These are phyloP conservation scores for Molorchus minor DNA, from an alignment of 2,888 invertebrate genomes.

Conservation along the genomic window DNA sequence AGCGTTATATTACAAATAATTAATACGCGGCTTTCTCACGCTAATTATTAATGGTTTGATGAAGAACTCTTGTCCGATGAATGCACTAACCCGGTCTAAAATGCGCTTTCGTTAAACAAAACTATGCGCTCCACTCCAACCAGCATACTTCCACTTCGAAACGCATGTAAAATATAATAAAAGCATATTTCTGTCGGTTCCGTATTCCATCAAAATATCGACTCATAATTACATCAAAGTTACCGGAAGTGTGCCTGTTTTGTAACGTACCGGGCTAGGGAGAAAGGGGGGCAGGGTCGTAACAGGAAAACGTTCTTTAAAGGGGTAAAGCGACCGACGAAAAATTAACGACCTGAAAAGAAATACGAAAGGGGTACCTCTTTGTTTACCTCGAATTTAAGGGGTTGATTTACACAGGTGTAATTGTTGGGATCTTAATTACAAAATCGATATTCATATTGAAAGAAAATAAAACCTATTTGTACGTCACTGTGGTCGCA, in stretches of 20 bases:
- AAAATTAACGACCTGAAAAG: too few relatives aligned
- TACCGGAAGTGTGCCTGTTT: slow-evolving; percentile 25
- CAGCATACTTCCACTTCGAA: slow-evolving; percentile 16
- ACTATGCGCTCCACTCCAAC: slow-evolving; percentile 4
- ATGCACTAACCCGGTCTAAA: slow-evolving; percentile 9
- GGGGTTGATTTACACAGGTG: too few relatives aligned
- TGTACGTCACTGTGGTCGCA: slow-evolving; percentile 9
- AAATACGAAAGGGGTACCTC: too few relatives aligned
- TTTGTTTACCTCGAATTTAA: too few relatives aligned
- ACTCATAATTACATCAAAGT: slow-evolving; percentile 24
- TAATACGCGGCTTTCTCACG: slow-evolving; percentile 25
- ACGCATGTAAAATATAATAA: slow-evolving; percentile 23
- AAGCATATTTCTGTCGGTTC: slow-evolving; percentile 20
- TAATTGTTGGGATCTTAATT: too few relatives aligned
- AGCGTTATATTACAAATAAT: slow-evolving; percentile 21
- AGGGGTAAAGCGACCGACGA: too few relatives aligned
- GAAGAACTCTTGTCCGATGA: slow-evolving; percentile 2
- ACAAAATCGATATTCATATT: too few relatives aligned
- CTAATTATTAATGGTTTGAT: slow-evolving; percentile 17
- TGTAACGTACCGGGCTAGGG: slow-evolving; percentile 8
- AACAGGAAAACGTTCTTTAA: too few relatives aligned
- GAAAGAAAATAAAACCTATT: background rate
- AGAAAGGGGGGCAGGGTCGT: slow-evolving; percentile 15
- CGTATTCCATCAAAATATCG: slow-evolving; percentile 27
- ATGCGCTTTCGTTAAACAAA: slow-evolving; percentile 14